phyloP scores from a whole-genome alignment of 2,113 vertebrate genomes.

The Barbus barbus region DNA sequence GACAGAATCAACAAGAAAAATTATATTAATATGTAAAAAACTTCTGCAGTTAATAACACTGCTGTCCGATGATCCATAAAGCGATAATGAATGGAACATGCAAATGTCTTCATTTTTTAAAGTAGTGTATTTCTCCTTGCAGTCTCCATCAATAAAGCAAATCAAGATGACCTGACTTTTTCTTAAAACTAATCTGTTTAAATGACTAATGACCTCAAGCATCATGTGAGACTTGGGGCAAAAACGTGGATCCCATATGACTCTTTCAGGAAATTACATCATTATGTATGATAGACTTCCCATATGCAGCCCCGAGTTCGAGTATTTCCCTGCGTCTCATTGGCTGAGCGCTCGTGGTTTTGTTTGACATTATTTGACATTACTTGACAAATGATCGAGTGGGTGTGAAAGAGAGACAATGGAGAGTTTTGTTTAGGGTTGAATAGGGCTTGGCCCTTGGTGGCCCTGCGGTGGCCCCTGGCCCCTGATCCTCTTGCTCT shows the following conservation, averaged over 20 bases:
- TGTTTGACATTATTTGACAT: conserved; percentile 67
- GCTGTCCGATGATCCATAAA: background rate
- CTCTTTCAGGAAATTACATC: conserved; percentile 34
- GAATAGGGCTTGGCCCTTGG: conserved; percentile 51
- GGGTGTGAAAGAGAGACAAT: conserved; percentile 66
- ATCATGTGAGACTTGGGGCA: background rate
- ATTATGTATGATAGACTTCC: conserved; percentile 20
- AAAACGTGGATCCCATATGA: background rate
- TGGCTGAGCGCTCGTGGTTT: conserved; percentile 57
- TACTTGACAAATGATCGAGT: conserved; percentile 68
- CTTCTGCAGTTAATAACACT: background rate
- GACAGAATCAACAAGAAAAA: background rate
- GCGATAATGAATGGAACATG: conserved; percentile 5
- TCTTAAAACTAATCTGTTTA: conserved; percentile 8
- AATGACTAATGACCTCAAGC: conserved; percentile 8
- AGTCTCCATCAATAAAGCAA: conserved; percentile 6
- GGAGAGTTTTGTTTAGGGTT: conserved; percentile 63
- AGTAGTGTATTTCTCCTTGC: background rate
- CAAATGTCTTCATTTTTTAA: background rate
- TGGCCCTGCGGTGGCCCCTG: conserved; percentile 25
- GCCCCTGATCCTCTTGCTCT: conserved; percentile 55
- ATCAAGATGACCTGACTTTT: conserved; percentile 15
- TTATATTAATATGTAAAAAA: background rate
- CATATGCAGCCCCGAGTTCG: background rate
- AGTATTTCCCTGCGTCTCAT: conserved; percentile 39